These are phyloP conservation scores for Verasper variegatus DNA, from an alignment of 2,113 vertebrate genomes.

Conservation along the genomic window DNA sequence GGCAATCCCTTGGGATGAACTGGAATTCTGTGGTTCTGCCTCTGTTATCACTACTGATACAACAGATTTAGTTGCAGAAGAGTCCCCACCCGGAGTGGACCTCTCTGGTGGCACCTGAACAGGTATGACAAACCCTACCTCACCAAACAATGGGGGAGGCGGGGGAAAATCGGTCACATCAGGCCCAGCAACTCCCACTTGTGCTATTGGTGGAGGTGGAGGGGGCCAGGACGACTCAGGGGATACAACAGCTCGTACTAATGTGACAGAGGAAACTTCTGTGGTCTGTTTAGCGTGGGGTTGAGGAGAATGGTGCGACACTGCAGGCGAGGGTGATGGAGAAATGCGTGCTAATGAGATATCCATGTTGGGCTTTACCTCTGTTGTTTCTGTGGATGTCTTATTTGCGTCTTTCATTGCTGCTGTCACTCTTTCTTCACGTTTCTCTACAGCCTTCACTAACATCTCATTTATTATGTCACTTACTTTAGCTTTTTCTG, in stretches of 20 bases:
- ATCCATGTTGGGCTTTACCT: slow-evolving; percentile 18
- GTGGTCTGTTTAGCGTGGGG: slow-evolving; percentile 77
- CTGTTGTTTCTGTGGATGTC: slow-evolving; percentile 15
- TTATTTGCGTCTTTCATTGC: slow-evolving; percentile 18
- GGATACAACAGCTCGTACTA: slow-evolving; percentile 35
- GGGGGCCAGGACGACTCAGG: slow-evolving; percentile 80
- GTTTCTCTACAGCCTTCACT: slow-evolving; percentile 56
- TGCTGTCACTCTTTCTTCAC: slow-evolving; percentile 42
- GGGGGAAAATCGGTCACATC: slow-evolving; percentile 82
- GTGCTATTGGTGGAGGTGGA: slow-evolving; percentile 81
- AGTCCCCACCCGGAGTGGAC: neutral
- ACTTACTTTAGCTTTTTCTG: slow-evolving; percentile 55
- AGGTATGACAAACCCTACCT: slow-evolving; percentile 16
- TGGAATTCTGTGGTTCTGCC: slow-evolving; percentile 26
- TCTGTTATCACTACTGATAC: slow-evolving; percentile 20
- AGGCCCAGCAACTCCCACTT: slow-evolving; percentile 67
- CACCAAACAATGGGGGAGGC: slow-evolving; percentile 67
- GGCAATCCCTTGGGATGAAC: slow-evolving; percentile 20
- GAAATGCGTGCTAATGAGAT: slow-evolving; percentile 58
- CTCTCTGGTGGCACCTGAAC: slow-evolving; percentile 68
- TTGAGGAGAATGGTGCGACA: slow-evolving; percentile 83
- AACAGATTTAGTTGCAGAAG: neutral
- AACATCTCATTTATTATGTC: slow-evolving; percentile 63
- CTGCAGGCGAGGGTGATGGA: slow-evolving; percentile 82
- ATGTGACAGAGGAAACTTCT: neutral